Conservation (phyloP, 1,140 invertebrate species). For the Seison nebaliae region DNA sequence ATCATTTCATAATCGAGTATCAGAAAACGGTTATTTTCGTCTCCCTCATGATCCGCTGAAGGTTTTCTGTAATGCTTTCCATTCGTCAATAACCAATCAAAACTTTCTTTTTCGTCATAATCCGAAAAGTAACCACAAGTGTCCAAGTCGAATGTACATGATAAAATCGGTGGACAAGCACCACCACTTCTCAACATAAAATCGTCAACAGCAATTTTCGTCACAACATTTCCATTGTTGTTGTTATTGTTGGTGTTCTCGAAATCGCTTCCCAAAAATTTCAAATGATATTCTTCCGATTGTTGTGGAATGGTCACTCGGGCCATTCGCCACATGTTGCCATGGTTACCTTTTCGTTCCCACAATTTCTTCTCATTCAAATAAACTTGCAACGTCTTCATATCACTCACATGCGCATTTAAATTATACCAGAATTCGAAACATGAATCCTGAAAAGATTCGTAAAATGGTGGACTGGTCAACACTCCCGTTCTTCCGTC, state of each 20-base stretch:
- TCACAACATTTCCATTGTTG: constrained; percentile 7
- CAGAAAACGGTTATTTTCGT: too few species aligned
- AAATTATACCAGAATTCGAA: constrained; percentile 13
- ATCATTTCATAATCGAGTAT: too few species aligned
- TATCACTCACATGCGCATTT: constrained; percentile 15
- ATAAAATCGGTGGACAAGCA: constrained; percentile 15
- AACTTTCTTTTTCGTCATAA: constrained; percentile 12
- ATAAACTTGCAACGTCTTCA: constrained; percentile 14
- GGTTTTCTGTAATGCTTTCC: too few species aligned
- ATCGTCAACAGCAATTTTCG: constrained; percentile 28
- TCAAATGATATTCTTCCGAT: constrained; percentile 1
- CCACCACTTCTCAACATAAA: constrained; percentile 18
- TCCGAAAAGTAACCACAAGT: constrained; percentile 17
- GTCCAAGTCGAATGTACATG: constrained; percentile 17
- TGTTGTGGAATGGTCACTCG: constrained; percentile 3
- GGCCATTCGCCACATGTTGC: constrained; percentile 8
- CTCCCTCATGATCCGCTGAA: too few species aligned
- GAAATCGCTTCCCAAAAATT: background rate
- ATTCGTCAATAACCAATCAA: constrained; percentile 16
- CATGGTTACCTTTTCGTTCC: constrained; percentile 6
- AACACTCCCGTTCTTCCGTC: too few species aligned
- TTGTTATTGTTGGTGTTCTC: background rate
- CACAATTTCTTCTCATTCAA: constrained; percentile 12
- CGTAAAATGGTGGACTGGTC: too few species aligned
- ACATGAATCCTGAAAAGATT: constrained; percentile 10